Base-by-base conservation (phyloP, 2,888 invertebrate species). In the Pandemis heparana region DNA sequence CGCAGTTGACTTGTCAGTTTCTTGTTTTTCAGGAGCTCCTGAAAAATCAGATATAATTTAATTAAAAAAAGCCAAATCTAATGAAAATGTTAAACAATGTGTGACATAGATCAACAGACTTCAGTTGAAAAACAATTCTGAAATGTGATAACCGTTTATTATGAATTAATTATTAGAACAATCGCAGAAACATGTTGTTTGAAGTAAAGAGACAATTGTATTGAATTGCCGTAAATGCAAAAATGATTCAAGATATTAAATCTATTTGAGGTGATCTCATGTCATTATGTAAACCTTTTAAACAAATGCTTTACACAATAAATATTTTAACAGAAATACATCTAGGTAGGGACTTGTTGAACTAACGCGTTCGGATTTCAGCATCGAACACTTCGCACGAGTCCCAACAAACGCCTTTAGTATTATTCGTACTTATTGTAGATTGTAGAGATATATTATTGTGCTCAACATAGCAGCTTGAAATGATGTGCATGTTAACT, bases 1-100 rank as follows among this genome's bases (percentile, higher is more conserved):
- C 8, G 81, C 82, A 38, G 87, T 80, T 41, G 85, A 78, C 74
- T 92, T 89, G 18, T 89, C 83, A 74, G 86, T 85, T 78, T 87
- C 79, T 81, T 92, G 86, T 83, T 89, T 86, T 74, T 80, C 79
- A 64, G 87, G 87, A 84, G 87, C 85, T 75, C 83, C 93, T 93
- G 85, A 60, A 80, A 32, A 83, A 59, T 46, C 59, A 61, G 61
- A 56, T 38, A 65, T 18, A 2, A 12, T 23, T 56, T 56, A 12
- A 56, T 56, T 10, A 56, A 56, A 23, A 56, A 0, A 56, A 56
- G 18, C 18, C 2, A 43, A 0, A 43, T 43, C 12, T 43, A 12
- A 43, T 12, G 10, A 1, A 10, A 56, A 23, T 23, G 5, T 23
- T 23, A 23, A 16, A 56, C 53, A 18, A 53, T 53, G 23, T n/a